phyloP scores from a whole-genome alignment of 2,797 vertebrate genomes.

The Eptatretus atami region DNA sequence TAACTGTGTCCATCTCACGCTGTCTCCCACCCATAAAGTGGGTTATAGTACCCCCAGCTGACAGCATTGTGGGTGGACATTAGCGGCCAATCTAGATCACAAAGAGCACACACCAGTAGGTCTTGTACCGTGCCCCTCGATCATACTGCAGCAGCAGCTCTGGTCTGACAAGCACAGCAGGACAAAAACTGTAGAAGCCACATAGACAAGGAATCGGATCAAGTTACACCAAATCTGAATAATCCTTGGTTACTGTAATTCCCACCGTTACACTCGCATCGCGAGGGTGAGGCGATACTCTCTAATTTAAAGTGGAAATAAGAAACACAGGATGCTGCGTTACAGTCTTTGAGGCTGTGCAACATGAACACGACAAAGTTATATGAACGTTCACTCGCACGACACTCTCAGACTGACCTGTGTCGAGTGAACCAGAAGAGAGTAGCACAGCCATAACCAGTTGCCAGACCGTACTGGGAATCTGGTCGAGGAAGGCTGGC shows the following conservation, averaged over 20 bases:
- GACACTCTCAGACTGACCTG: background rate
- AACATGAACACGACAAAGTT: too few relatives aligned
- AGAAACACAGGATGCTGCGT: too few relatives aligned
- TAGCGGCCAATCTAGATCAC: constrained; percentile 29
- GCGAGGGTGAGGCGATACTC: too few relatives aligned
- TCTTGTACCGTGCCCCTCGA: constrained; percentile 60
- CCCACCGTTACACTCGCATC: too few relatives aligned
- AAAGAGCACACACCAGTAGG: constrained; percentile 70
- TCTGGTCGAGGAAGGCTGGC: background rate
- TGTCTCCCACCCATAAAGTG: constrained; percentile 38
- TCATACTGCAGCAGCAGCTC: constrained; percentile 33
- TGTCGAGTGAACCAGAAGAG: background rate
- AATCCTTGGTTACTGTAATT: too few relatives aligned
- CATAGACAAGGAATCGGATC: too few relatives aligned
- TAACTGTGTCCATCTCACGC: constrained; percentile 17
- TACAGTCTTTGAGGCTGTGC: too few relatives aligned
- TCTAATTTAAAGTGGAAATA: too few relatives aligned
- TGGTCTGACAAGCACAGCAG: constrained; percentile 21
- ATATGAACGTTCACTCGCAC: background rate
- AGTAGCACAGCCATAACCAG: background rate
- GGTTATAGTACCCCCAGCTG: constrained; percentile 90
- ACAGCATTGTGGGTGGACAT: constrained; percentile 76
- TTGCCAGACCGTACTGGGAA: background rate
- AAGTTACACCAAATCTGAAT: too few relatives aligned
- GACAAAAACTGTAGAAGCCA: background rate